A percentile compares a stretch with the other conserved stretches of the same genome.
These are phyloP conservation scores for Sebastes cheni DNA, from an alignment of 2,797 vertebrate genomes.

Conservation along the genomic window DNA sequence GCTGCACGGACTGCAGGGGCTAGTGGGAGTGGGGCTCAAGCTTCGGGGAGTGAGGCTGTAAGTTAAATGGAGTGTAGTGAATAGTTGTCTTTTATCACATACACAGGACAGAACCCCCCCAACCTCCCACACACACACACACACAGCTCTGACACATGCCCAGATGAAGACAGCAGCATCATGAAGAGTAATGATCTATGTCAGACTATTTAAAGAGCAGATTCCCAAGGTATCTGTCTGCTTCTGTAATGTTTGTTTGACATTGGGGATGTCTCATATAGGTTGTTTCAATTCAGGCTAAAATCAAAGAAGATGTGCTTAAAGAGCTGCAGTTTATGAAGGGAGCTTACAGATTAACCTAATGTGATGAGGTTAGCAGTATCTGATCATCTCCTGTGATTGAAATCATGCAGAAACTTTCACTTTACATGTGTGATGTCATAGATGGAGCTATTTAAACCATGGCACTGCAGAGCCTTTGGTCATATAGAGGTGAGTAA, in stretches of 20 bases:
- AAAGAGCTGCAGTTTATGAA: background rate
- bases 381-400: background rate
- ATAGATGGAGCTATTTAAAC: background rate
- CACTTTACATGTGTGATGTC: background rate
- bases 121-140: too few species aligned
- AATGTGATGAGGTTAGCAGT: background rate
- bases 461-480: slow-evolving; percentile 49
- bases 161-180: slow-evolving; percentile 66
- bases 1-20: slow-evolving; percentile 98
- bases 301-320: background rate
- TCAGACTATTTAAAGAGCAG: slow-evolving; percentile 50
- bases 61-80: slow-evolving; percentile 90
- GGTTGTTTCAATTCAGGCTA: background rate
- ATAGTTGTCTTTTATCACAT: slow-evolving; percentile 65
- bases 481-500: slow-evolving; percentile 58
- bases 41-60: slow-evolving; percentile 99
- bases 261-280: background rate
- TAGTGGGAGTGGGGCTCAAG: slow-evolving; percentile 99
- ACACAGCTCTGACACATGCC: slow-evolving; percentile 27
- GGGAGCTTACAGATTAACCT: slow-evolving; percentile 2
- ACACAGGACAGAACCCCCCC: slow-evolving; percentile 40
- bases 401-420: background rate
- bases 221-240: slow-evolving; percentile 44
- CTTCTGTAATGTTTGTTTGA: slow-evolving; percentile 7
- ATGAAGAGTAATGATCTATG: slow-evolving; percentile 37